Base-by-base conservation (phyloP, 1,140 invertebrate genomes). In the Hylyphantes graminicola region DNA sequence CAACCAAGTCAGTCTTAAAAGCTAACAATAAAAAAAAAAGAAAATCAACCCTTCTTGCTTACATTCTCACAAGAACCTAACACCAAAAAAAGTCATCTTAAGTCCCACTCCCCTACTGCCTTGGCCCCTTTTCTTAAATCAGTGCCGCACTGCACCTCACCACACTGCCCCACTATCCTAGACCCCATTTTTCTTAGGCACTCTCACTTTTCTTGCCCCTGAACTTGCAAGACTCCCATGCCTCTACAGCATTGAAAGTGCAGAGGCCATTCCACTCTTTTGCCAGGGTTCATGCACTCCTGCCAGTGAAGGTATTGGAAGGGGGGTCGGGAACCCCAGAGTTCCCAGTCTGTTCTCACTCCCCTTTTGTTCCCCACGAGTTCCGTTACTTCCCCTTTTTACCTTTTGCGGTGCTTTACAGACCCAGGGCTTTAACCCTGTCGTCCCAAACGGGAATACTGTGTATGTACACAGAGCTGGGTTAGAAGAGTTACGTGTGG, bases 371-470 rank as follows among this genome's bases (percentile, higher is more conserved):
- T 81, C 51, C 68, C 57, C 54, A 67, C 12, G 79, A 81, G 79
- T 81, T 81, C 79, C 79, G 79, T 81, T 81, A 81, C 79, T 81
- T 73, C 68, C 79, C 79, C 57, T 17, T 9, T 21, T 53, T 70
- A 67, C 65, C 65, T n/a, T 53, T 64, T 79, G 48, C 63, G 57
- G 75, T 35, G 64, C 74, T 63, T 21, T 54, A 78, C 35, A 35
- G 54, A 54, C 48, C 35, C 17, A 55, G 79, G 79, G 54, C 68
- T 64, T 81, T 81, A 81, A 81, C 79, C 79, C 79, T 72, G 35
- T 73, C 57, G 79, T 81, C 79, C 79, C 79, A 51, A 63, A 81
- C n/a, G 79, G 61, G 79, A 51, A 81, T 35, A 65, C 11, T 61
- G 19, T 19, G 51, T 12, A 50, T 53, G 55, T 11, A 70, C 77